A percentile compares a stretch with the other conserved stretches of the same genome.
Conservation (phyloP, 2,113 vertebrate genomes). For the Carassius auratus region DNA sequence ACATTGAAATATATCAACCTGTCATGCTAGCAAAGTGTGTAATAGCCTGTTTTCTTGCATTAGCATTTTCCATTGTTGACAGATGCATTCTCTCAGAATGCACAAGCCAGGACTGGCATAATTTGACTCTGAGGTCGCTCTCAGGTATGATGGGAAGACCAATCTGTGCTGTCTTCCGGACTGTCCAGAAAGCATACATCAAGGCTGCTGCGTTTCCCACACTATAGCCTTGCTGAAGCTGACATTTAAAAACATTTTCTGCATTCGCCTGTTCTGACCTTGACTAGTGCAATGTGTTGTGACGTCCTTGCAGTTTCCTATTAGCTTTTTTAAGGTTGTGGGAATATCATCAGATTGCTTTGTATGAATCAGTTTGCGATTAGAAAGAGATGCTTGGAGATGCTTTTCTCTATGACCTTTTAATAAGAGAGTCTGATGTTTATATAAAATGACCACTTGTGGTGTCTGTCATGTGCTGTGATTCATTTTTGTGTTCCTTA, state of each 20-base stretch:
- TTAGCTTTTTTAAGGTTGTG: neutral
- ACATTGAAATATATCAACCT: slow-evolving; percentile 58
- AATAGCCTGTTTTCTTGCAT: slow-evolving; percentile 52
- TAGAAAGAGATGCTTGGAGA: no score
- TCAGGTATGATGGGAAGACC: slow-evolving; percentile 53
- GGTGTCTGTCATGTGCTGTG: no score
- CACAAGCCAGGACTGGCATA: slow-evolving; percentile 33
- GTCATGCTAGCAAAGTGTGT: slow-evolving; percentile 61
- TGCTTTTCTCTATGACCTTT: no score
- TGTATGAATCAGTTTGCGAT: neutral
- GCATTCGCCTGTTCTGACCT: slow-evolving; percentile 46
- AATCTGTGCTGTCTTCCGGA: slow-evolving; percentile 51
- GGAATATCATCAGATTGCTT: neutral
- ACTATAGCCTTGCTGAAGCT: slow-evolving; percentile 36
- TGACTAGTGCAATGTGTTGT: slow-evolving; percentile 30
- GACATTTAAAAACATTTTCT: slow-evolving; percentile 50
- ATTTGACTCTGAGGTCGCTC: slow-evolving; percentile 50
- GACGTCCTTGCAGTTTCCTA: neutral
- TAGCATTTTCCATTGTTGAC: slow-evolving; percentile 34
- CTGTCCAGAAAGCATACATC: slow-evolving; percentile 39
- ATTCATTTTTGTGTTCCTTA: no score
- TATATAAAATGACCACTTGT: no score
- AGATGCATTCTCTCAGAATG: neutral
- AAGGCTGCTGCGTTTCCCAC: slow-evolving; percentile 34
- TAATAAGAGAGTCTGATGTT: no score